phyloP scores from a whole-genome alignment of 2,888 invertebrate species.

The Xiphydria camelus region DNA sequence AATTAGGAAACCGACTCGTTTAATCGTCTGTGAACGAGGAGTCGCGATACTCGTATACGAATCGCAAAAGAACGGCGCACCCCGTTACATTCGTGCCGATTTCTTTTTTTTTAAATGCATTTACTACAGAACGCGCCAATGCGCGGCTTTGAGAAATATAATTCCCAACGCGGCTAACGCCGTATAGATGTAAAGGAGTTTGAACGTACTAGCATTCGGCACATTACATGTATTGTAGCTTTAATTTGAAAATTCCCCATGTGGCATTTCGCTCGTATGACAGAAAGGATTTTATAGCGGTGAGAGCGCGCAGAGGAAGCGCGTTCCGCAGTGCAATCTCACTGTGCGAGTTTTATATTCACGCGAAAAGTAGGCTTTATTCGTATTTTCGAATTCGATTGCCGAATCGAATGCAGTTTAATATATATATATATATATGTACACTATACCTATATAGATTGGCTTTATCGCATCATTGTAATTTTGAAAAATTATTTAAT shows the following conservation, averaged over 20 bases:
- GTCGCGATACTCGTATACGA: no score
- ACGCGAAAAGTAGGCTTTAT: conserved; percentile 8
- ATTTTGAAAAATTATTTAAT: conserved; percentile 36
- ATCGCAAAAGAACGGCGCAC: background rate
- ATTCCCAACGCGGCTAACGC: no score
- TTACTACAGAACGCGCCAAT: no score
- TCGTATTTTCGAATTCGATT: conserved; percentile 26
- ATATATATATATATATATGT: conserved; percentile 29
- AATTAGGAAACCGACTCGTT: background rate
- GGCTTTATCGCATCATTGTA: conserved; percentile 34
- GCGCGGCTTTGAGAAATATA: no score
- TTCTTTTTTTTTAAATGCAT: no score
- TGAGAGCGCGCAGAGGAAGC: conserved; percentile 1
- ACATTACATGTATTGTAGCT: no score
- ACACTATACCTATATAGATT: conserved; percentile 20
- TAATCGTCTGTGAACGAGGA: no score
- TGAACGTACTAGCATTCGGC: no score
- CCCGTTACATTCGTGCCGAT: no score
- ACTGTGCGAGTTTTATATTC: background rate
- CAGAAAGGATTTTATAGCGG: background rate
- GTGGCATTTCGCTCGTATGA: background rate
- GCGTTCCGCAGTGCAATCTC: conserved; percentile 18
- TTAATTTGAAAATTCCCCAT: conserved; percentile 5
- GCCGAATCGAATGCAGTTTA: conserved; percentile 32
- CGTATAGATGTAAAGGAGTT: no score